Base-by-base conservation (phyloP, 1,140 invertebrate species). In the Apis florea region DNA sequence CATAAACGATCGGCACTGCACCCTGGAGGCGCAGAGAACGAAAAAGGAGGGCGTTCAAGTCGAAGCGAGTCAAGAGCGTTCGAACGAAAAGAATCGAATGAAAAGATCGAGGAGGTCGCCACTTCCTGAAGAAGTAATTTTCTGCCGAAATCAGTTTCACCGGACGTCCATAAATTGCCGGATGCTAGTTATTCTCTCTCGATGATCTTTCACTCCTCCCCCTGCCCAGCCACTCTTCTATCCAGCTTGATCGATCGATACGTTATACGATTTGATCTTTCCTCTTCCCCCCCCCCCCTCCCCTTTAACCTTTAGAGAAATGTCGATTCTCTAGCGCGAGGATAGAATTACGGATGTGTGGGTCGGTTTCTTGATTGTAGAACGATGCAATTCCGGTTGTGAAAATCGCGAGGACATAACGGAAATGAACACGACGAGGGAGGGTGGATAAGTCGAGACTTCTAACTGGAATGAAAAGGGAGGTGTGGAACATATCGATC, bases 61-160 rank as follows among this genome's bases (percentile, higher is more conserved):
- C 47, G 26, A 56, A 58, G 78, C 11, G 58, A 31, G 58, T 31
- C 51, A 66, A 71, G 59, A 40, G 59, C 54, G 70, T 40, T 21
- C 54, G 11, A 71, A 17, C 12, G 5, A 24, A 10, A 68, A 24
- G 8, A 63, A 71, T 17, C 51, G 17, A 1, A n/a, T 19, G 47
- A 53, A 24, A 68, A 17, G 59, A 47, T 40, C 66, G 26, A 70
- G 24, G 64, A 56, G 11, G 72, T 61, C 75, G 61, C 75, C 72
- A 70, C 72, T 83, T 86, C 59, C 63, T 40, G 73, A 87, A 86
- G 56, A 87, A 87, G 77, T 87, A 87, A 87, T 87, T 87, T n/a
- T 86, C 78, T 86, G 74, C 82, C 85, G 78, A 84, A 87, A 87
- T 87, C 86, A 87, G 85, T 87, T 87, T 87, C 86, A 73, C 78